These are phyloP conservation scores for Allobates femoralis DNA, from an alignment of 2,797 vertebrate genomes.

Conservation along the genomic window DNA sequence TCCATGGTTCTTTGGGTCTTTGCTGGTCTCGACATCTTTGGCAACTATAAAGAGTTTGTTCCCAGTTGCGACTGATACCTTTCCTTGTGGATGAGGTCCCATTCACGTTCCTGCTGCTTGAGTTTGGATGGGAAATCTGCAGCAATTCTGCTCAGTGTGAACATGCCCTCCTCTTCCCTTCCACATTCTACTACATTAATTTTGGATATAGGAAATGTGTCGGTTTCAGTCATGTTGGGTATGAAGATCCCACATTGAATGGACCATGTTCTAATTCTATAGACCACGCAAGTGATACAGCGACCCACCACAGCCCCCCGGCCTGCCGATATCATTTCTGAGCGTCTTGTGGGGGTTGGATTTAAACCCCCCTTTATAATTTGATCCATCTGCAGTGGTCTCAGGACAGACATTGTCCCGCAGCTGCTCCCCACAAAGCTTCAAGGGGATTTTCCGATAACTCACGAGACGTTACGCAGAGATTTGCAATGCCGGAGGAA, in stretches of 20 bases:
- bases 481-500: slow-evolving; percentile 29
- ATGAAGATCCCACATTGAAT: not conserved
- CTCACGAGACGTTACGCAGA: slow-evolving; percentile 39
- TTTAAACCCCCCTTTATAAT: slow-evolving; percentile 37
- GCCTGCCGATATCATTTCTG: not conserved
- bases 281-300: not conserved
- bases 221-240: no score
- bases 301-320: not conserved
- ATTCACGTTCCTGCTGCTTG: no score
- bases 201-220: not conserved
- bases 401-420: slow-evolving; percentile 3
- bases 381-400: slow-evolving; percentile 22
- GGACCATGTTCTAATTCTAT: not conserved
- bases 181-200: no score
- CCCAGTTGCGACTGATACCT: no score
- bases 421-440: slow-evolving; percentile 40
- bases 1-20: no score
- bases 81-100: no score
- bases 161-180: not conserved
- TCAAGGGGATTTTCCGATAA: slow-evolving; percentile 52
- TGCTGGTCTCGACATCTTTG: no score
- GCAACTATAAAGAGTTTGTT: no score
- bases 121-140: no score
- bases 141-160: no score
- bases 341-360: not conserved